A percentile compares a stretch with the other conserved stretches of the same genome.
phyloP scores from a whole-genome alignment of 1,140 invertebrate species.

The Lepidurus apus region DNA sequence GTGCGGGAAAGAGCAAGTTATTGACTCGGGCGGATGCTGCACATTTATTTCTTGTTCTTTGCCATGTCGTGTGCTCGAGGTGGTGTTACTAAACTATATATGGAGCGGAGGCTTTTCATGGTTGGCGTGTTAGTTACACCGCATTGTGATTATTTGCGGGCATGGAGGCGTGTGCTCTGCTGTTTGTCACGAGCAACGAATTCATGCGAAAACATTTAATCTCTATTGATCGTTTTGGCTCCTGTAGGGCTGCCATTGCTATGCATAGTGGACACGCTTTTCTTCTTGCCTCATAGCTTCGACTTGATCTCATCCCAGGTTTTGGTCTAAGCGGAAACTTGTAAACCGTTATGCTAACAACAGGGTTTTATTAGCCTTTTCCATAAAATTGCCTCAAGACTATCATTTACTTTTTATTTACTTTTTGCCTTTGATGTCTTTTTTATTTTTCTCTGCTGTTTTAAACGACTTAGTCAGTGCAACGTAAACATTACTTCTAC shows the following conservation, averaged over 20 bases:
- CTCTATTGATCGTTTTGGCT: background rate
- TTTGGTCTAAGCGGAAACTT: background rate
- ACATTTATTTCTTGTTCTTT: background rate
- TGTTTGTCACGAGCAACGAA: background rate
- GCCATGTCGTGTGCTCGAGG: background rate
- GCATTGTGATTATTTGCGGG: background rate
- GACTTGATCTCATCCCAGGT: background rate
- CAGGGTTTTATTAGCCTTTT: too few relatives aligned
- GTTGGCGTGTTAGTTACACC: slow-evolving; percentile 8
- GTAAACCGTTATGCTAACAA: background rate
- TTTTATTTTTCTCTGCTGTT: too few relatives aligned
- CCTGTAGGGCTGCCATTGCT: background rate
- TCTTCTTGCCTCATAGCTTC: background rate
- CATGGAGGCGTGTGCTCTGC: background rate
- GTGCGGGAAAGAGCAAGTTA: background rate
- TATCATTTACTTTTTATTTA: too few relatives aligned
- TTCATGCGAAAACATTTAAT: slow-evolving; percentile 16
- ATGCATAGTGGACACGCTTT: slow-evolving; percentile 1
- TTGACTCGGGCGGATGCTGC: slow-evolving; percentile 10
- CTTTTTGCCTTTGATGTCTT: too few relatives aligned
- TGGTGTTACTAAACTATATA: background rate
- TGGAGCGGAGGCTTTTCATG: background rate
- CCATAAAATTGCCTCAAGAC: too few relatives aligned
- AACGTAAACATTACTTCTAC: too few relatives aligned
- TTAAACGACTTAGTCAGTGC: too few relatives aligned